Evolutionary conservation across 2,797 vertebrate genomes (phyloP).

Genomic region (Chaenodraco wilsoni): DNA sequence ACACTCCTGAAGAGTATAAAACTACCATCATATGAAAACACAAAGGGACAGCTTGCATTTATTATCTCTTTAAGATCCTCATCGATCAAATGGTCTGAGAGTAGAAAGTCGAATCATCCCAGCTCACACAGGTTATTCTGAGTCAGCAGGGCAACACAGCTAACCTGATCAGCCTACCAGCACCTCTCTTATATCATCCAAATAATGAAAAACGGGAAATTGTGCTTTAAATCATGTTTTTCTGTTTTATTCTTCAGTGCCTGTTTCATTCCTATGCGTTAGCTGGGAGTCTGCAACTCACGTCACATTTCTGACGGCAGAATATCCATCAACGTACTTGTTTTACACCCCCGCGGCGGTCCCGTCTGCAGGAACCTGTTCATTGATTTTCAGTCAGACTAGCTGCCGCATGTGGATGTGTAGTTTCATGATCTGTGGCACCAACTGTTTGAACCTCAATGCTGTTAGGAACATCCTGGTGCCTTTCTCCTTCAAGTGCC

Average conservation of each 20-base stretch:
- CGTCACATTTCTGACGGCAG: slow-evolving; percentile 20
- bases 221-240: neutral
- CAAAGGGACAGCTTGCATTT: slow-evolving; percentile 7
- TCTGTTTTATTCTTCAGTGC: no score
- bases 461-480: slow-evolving; percentile 10
- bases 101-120: neutral
- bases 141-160: neutral
- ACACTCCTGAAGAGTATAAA: slow-evolving; percentile 1
- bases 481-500: slow-evolving; percentile 9
- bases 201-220: neutral
- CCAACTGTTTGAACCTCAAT: neutral
- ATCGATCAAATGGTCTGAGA: neutral
- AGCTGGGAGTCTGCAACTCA: neutral
- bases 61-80: slow-evolving; percentile 1
- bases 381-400: slow-evolving; percentile 36
- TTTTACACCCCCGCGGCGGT: neutral
- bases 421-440: neutral
- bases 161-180: neutral
- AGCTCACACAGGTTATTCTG: neutral
- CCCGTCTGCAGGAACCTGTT: slow-evolving; percentile 11
- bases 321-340: slow-evolving; percentile 19
- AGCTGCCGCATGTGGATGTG: slow-evolving; percentile 16
- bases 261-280: neutral
- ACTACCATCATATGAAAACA: neutral
- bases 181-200: neutral